Conservation (phyloP, 2,113 vertebrate genomes). For the Carassius carassius region DNA sequence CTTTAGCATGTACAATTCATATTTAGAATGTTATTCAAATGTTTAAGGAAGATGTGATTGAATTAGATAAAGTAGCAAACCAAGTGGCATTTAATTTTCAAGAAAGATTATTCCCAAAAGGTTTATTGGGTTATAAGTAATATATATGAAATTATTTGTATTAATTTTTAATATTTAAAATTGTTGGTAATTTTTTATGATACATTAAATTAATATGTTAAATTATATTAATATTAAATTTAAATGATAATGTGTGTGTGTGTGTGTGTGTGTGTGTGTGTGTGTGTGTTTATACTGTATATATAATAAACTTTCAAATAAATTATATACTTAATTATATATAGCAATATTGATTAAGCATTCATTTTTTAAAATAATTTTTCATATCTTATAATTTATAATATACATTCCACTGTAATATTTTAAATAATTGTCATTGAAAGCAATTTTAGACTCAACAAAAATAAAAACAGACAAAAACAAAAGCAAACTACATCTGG, state of each 20-base stretch:
- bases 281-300: no score
- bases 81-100: neutral
- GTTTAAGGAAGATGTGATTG: no score
- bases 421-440: neutral
- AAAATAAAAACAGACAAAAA: no score
- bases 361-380: no score
- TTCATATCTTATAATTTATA: no score
- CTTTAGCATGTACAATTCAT: neutral
- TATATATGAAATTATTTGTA: neutral
- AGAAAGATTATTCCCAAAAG: neutral
- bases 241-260: no score
- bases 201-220: no score
- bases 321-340: no score
- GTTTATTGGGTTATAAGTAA: neutral
- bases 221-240: no score
- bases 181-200: no score
- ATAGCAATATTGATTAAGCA: neutral
- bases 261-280: no score
- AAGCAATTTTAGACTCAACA: neutral
- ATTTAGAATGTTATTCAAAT: neutral
- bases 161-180: neutral
- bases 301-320: no score
- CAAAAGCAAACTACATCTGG: neutral
- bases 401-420: neutral
- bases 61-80: neutral